Percentiles rank a stretch among this genome's conserved stretches.
These are phyloP conservation scores for Fragum whitleyi DNA, from an alignment of 2,888 invertebrate genomes.

Conservation along the genomic window DNA sequence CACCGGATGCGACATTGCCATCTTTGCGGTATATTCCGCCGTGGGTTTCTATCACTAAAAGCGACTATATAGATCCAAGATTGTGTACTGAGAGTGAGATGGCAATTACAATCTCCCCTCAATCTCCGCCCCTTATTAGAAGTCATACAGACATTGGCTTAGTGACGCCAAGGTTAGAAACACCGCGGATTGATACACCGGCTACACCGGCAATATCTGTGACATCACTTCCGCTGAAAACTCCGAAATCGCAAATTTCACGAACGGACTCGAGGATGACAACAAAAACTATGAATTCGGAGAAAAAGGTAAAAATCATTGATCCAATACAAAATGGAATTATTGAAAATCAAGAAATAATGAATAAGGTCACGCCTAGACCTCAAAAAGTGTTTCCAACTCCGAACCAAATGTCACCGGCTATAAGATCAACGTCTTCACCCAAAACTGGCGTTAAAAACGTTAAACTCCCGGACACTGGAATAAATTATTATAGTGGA, in stretches of 20 bases:
- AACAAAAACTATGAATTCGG: constrained; percentile 25
- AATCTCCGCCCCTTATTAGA: constrained; percentile 12
- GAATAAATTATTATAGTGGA: constrained; percentile 55
- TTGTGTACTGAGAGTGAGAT: constrained; percentile 10
- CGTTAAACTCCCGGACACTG: constrained; percentile 33
- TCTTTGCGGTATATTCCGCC: constrained; percentile 54
- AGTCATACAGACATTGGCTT: constrained; percentile 34
- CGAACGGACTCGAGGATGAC: constrained; percentile 22
- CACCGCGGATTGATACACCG: constrained; percentile 24
- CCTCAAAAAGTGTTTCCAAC: background rate
- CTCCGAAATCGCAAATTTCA: background rate
- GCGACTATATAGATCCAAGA: constrained; percentile 50
- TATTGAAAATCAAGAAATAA: background rate
- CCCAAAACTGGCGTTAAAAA: constrained; percentile 6
- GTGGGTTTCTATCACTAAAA: constrained; percentile 59
- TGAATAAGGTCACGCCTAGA: background rate
- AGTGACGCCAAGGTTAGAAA: background rate
- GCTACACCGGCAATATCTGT: constrained; percentile 2
- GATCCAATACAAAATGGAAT: constrained; percentile 26
- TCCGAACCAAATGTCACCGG: background rate
- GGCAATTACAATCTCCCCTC: background rate
- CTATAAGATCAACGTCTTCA: background rate
- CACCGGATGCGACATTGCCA: constrained; percentile 57
- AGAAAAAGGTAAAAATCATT: constrained; percentile 46
- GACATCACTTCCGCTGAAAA: background rate